These are phyloP conservation scores for Elephas maximus DNA, from an alignment of 2,113 vertebrate species.

Conservation along the genomic window DNA sequence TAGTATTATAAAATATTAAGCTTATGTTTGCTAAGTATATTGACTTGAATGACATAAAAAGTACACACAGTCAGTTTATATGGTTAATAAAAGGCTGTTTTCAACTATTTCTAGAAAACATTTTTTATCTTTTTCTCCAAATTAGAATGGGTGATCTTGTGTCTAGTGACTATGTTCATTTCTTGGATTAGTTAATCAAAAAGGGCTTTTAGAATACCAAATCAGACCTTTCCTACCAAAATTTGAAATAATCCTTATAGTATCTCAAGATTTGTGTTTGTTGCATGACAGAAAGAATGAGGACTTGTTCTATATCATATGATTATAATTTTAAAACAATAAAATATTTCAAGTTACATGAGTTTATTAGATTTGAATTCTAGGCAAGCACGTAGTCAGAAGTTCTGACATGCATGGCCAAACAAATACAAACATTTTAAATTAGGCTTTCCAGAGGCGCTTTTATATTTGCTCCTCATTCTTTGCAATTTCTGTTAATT, in stretches of 20 bases:
- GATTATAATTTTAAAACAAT: not conserved
- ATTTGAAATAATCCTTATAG: not conserved
- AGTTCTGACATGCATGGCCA: not conserved
- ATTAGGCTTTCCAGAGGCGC: not conserved
- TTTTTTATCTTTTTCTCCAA: not conserved
- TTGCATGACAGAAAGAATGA: not conserved
- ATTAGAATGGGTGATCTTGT: not conserved
- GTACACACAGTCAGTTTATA: not conserved
- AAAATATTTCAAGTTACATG: not conserved
- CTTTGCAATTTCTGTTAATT: not conserved
- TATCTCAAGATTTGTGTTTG: not conserved
- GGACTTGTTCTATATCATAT: not conserved
- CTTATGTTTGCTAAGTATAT: not conserved
- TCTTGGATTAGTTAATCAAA: not conserved
- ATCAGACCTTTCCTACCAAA: not conserved
- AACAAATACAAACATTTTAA: not conserved
- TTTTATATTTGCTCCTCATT: not conserved
- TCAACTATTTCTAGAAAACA: not conserved
- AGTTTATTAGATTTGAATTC: not conserved
- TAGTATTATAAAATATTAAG: not conserved
- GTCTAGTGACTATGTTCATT: not conserved
- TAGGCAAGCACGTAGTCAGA: not conserved
- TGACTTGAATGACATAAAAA: not conserved
- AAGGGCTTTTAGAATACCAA: not conserved
- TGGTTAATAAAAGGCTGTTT: not conserved